Percentiles rank a stretch among this genome's conserved stretches.
phyloP scores from a whole-genome alignment of 2,113 vertebrate genomes.

The Lucifuga dentata region DNA sequence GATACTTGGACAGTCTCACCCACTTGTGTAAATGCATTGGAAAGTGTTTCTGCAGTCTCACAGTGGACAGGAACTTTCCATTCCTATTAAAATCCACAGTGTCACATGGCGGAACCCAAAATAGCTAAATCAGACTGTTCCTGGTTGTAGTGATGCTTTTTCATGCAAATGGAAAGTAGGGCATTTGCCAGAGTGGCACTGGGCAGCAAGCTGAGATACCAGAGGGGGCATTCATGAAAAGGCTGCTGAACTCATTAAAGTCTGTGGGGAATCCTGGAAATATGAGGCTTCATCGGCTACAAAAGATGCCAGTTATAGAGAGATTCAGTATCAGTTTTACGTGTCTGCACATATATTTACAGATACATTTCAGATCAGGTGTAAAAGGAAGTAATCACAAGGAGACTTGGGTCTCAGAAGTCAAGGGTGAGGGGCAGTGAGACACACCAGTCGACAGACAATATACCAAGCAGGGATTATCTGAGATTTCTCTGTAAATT shows the following conservation, averaged over 20 bases:
- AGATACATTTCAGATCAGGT: slow-evolving; percentile 4
- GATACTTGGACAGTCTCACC: slow-evolving; percentile 49
- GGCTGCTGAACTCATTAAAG: slow-evolving; percentile 48
- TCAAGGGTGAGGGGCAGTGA: neutral
- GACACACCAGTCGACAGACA: slow-evolving; percentile 1
- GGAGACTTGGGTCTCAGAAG: neutral
- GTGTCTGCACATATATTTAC: slow-evolving; percentile 1
- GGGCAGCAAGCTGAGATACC: slow-evolving; percentile 44
- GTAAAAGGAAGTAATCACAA: slow-evolving; percentile 13
- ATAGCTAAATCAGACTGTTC: slow-evolving; percentile 77
- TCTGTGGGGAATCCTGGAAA: slow-evolving; percentile 13
- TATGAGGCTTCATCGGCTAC: slow-evolving; percentile 18
- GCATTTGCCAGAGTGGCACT: slow-evolving; percentile 59
- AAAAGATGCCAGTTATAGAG: neutral
- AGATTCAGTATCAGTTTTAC: slow-evolving; percentile 7
- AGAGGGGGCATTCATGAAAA: slow-evolving; percentile 43
- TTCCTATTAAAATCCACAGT: slow-evolving; percentile 71
- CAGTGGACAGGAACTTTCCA: slow-evolving; percentile 74
- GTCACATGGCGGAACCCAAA: slow-evolving; percentile 74
- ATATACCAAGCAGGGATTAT: neutral
- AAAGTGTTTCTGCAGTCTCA: slow-evolving; percentile 66
- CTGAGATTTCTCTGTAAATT: no score
- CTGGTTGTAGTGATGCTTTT: slow-evolving; percentile 65
- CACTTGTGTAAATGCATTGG: slow-evolving; percentile 53
- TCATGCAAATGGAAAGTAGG: slow-evolving; percentile 73